phyloP scores from a whole-genome alignment of 2,888 invertebrate genomes.

The Tenthredo amoena region DNA sequence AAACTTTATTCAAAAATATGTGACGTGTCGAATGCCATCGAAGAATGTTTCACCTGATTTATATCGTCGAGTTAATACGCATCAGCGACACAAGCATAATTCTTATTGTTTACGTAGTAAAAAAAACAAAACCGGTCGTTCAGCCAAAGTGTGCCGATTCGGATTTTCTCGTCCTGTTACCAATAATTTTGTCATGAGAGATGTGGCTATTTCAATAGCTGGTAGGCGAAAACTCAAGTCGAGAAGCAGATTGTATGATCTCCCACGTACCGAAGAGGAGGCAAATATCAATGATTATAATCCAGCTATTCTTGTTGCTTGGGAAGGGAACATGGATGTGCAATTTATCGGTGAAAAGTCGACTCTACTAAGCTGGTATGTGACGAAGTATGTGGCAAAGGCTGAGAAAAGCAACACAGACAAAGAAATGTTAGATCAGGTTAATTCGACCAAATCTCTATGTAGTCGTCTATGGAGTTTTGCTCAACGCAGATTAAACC shows the following conservation, averaged over 20 bases:
- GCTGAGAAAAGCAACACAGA: slow-evolving; percentile 63
- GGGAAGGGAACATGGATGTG: slow-evolving; percentile 60
- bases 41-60: slow-evolving; percentile 58
- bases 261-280: slow-evolving; percentile 62
- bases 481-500: slow-evolving; percentile 56
- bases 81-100: slow-evolving; percentile 63
- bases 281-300: slow-evolving; percentile 62
- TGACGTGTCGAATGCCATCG: slow-evolving; percentile 55
- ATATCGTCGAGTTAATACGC: slow-evolving; percentile 57
- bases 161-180: slow-evolving; percentile 61
- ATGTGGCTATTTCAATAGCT: slow-evolving; percentile 59
- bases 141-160: slow-evolving; percentile 61
- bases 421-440: slow-evolving; percentile 58
- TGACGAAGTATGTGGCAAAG: slow-evolving; percentile 61
- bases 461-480: slow-evolving; percentile 63
- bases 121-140: slow-evolving; percentile 56
- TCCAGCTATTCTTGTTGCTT: slow-evolving; percentile 60
- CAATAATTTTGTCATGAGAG: slow-evolving; percentile 57
- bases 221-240: slow-evolving; percentile 62
- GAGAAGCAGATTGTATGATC: slow-evolving; percentile 66
- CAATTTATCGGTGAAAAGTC: slow-evolving; percentile 57
- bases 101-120: slow-evolving; percentile 59
- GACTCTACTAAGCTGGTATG: slow-evolving; percentile 53
- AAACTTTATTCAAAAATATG: slow-evolving; percentile 58
- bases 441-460: slow-evolving; percentile 64